Evolutionary conservation across 2,888 invertebrate species (phyloP).

Genomic region (Dynastes maya): DNA sequence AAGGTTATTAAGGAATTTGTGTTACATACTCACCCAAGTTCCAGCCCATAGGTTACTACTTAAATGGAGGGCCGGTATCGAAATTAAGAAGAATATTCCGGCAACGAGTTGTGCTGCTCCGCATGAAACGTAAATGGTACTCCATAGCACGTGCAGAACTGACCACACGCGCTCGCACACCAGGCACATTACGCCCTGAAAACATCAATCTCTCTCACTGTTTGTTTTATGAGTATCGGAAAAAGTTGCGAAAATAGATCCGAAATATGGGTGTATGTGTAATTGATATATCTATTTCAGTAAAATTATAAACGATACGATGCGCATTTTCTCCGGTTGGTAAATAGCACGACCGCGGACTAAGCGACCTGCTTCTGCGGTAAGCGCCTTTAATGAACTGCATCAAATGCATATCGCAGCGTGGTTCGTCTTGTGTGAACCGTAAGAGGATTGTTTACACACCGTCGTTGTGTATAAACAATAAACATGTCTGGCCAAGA

Average conservation of each 20-base stretch:
- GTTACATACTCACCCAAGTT: slow-evolving; percentile 69
- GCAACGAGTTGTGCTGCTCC: slow-evolving; percentile 72
- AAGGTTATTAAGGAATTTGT: no score
- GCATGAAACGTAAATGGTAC: slow-evolving; percentile 70
- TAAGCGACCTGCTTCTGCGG: not conserved
- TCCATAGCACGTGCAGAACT: slow-evolving; percentile 71
- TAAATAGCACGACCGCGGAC: not conserved
- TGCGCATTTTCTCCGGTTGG: not conserved
- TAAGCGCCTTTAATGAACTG: slow-evolving; percentile 13
- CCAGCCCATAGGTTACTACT: slow-evolving; percentile 72
- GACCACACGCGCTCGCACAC: slow-evolving; percentile 68
- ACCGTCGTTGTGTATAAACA: slow-evolving; percentile 22
- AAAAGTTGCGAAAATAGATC: slow-evolving; percentile 1
- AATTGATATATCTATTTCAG: not conserved
- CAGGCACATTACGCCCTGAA: slow-evolving; percentile 67
- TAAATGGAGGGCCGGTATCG: slow-evolving; percentile 71
- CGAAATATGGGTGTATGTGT: not conserved
- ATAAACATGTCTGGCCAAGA: slow-evolving; percentile 18
- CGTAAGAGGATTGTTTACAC: slow-evolving; percentile 29
- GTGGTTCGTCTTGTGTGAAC: slow-evolving; percentile 4
- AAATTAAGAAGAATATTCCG: slow-evolving; percentile 72
- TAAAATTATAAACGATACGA: not conserved
- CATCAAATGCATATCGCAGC: slow-evolving; percentile 4
- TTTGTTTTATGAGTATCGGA: not conserved
- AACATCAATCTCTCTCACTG: slow-evolving; percentile 24